Evolutionary conservation across 1,140 invertebrate genomes (phyloP).

Genomic region (Paralvinella palmiformis): DNA sequence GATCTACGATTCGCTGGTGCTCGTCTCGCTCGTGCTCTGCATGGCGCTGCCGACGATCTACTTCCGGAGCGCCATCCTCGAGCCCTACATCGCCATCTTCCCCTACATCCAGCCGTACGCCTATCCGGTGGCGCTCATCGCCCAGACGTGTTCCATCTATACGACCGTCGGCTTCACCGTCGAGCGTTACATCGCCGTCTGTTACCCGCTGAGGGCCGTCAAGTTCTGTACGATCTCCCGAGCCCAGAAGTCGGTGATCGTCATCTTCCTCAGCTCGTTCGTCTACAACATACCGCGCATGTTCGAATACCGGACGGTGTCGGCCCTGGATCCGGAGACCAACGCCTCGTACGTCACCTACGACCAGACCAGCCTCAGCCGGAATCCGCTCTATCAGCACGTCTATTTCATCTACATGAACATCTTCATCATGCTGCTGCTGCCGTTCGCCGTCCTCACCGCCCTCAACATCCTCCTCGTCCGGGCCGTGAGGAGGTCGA

Average conservation of each 20-base stretch:
- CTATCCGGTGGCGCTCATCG: slow-evolving; percentile 60
- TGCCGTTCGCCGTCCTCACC: slow-evolving; percentile 62
- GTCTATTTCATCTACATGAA: slow-evolving; percentile 64
- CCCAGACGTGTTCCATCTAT: slow-evolving; percentile 80
- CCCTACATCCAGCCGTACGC: slow-evolving; percentile 54
- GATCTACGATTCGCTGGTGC: slow-evolving; percentile 40
- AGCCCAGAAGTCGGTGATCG: slow-evolving; percentile 57
- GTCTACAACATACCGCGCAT: slow-evolving; percentile 63
- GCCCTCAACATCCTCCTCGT: slow-evolving; percentile 69
- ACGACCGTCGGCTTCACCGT: slow-evolving; percentile 81
- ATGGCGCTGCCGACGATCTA: slow-evolving; percentile 69
- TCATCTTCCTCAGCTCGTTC: slow-evolving; percentile 61
- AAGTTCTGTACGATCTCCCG: slow-evolving; percentile 64
- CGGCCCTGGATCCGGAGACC: slow-evolving; percentile 23
- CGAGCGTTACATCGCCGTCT: slow-evolving; percentile 93
- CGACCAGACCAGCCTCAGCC: slow-evolving; percentile 30
- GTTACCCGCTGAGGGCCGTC: slow-evolving; percentile 69
- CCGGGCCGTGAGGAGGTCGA: slow-evolving; percentile 60
- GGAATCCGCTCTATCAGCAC: slow-evolving; percentile 56
- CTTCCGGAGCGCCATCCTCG: slow-evolving; percentile 68
- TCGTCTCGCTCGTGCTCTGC: slow-evolving; percentile 67
- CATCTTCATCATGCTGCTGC: slow-evolving; percentile 58
- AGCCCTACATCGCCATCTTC: slow-evolving; percentile 56
- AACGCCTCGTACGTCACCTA: slow-evolving; percentile 18
- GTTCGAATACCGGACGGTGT: slow-evolving; percentile 56